Percentiles rank a stretch among this genome's conserved stretches.
These are phyloP conservation scores for Carassius carassius DNA, from an alignment of 2,113 vertebrate genomes.

Conservation along the genomic window DNA sequence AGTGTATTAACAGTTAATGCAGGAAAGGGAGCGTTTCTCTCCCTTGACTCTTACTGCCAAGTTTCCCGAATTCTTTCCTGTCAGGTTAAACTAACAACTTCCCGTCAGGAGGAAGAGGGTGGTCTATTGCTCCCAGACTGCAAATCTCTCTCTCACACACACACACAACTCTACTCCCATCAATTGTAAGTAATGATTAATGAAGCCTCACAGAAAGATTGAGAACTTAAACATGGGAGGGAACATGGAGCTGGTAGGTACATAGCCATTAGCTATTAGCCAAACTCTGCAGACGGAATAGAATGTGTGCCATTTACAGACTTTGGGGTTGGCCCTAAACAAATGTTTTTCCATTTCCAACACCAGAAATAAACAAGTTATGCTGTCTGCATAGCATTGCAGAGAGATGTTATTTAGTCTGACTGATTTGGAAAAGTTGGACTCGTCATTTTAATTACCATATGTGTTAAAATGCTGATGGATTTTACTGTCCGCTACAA, in stretches of 20 bases:
- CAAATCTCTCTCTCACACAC: conserved; percentile 58
- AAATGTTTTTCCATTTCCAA: conserved; percentile 56
- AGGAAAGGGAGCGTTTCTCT: conserved; percentile 63
- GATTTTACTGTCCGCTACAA: not conserved
- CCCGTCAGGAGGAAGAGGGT: conserved; percentile 79
- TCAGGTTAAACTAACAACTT: conserved; percentile 91
- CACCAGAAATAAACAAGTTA: conserved; percentile 59
- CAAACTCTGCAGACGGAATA: conserved; percentile 37
- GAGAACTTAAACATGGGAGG: conserved; percentile 41
- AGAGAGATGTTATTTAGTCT: conserved; percentile 45
- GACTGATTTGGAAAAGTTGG: conserved; percentile 38
- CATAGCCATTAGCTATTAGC: conserved; percentile 36
- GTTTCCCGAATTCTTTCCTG: conserved; percentile 81
- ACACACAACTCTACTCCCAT: conserved; percentile 26
- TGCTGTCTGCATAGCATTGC: conserved; percentile 26
- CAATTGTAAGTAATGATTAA: conserved; percentile 68
- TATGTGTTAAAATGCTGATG: conserved; percentile 14
- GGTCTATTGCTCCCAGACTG: conserved; percentile 69
- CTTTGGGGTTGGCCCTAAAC: conserved; percentile 50
- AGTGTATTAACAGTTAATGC: conserved; percentile 75
- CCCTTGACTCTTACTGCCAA: conserved; percentile 72
- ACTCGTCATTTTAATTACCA: conserved; percentile 42
- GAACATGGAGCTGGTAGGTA: conserved; percentile 41
- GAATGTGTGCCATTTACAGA: conserved; percentile 41
- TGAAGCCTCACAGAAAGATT: conserved; percentile 54